Conservation (phyloP, 2,888 invertebrate genomes). For the Gymnoscelis rufifasciata region DNA sequence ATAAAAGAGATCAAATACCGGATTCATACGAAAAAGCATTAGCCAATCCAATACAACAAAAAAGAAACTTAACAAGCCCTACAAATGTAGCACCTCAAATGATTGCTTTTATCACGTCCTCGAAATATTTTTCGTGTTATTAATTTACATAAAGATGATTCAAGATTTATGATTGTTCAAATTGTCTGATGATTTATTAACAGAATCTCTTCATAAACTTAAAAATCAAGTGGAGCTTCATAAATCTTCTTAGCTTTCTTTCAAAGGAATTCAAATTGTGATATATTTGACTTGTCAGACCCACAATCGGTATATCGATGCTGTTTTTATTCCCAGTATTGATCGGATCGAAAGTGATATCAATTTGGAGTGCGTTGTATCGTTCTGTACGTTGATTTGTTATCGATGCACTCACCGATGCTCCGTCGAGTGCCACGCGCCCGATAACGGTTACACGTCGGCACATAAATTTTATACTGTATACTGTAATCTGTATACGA, state of each 20-base stretch:
- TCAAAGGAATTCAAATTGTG: slow-evolving; percentile 25
- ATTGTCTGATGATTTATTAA: slow-evolving; percentile 48
- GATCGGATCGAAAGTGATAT: slow-evolving; percentile 6
- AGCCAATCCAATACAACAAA: background rate
- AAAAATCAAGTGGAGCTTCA: slow-evolving; percentile 32
- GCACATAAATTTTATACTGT: slow-evolving; percentile 55
- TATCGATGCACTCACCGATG: slow-evolving; percentile 53
- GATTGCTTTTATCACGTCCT: slow-evolving; percentile 34
- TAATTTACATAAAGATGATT: slow-evolving; percentile 30
- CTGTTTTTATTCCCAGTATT: slow-evolving; percentile 7
- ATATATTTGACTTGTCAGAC: slow-evolving; percentile 6
- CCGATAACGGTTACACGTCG: slow-evolving; percentile 57
- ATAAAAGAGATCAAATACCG: slow-evolving; percentile 39
- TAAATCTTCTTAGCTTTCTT: slow-evolving; percentile 42
- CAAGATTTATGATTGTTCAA: slow-evolving; percentile 38
- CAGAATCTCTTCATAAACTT: slow-evolving; percentile 44
- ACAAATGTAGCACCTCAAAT: too few relatives aligned
- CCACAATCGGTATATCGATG: slow-evolving; percentile 6
- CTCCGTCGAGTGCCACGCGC: slow-evolving; percentile 46
- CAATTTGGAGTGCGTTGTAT: slow-evolving; percentile 3
- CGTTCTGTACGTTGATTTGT: slow-evolving; percentile 36
- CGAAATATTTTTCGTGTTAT: slow-evolving; percentile 20
- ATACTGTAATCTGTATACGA: slow-evolving; percentile 46
- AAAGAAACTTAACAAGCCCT: too few relatives aligned
- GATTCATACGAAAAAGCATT: slow-evolving; percentile 9